Conservation (phyloP, 2,888 invertebrate species). For the Hyles lineata region DNA sequence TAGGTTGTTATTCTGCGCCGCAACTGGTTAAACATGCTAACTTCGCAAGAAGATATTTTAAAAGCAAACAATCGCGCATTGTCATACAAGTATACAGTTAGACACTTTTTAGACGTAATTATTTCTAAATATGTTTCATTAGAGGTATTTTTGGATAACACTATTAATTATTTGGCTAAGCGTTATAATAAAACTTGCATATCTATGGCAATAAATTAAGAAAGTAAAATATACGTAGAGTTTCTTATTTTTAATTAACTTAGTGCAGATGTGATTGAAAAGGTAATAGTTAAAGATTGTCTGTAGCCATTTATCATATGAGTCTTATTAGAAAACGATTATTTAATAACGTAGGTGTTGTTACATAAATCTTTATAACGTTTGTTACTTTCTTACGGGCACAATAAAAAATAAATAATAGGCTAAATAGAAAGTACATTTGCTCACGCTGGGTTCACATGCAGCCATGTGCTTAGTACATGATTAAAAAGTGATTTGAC, state of each 20-base stretch:
- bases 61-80: constrained; percentile 55
- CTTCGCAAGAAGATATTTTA: constrained; percentile 51
- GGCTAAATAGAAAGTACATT: constrained; percentile 59
- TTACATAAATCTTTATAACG: constrained; percentile 60
- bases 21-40: constrained; percentile 67
- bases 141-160: neutral
- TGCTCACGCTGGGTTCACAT: constrained; percentile 53
- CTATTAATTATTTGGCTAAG: neutral
- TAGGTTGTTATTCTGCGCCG: constrained; percentile 49
- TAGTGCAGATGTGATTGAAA: no score
- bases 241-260: neutral
- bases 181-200: neutral
- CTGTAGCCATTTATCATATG: constrained; percentile 13
- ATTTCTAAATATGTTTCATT: neutral
- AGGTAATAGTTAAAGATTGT: neutral
- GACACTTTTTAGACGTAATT: neutral
- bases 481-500: constrained; percentile 50
- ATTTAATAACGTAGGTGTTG: constrained; percentile 50
- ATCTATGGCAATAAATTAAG: no score
- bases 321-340: constrained; percentile 53
- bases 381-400: constrained; percentile 44
- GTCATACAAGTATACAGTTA: constrained; percentile 30
- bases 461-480: constrained; percentile 42
- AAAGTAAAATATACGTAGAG: neutral
- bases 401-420: constrained; percentile 48